Base-by-base conservation (phyloP, 1,140 invertebrate genomes). In the Probaryconus sp. region DNA sequence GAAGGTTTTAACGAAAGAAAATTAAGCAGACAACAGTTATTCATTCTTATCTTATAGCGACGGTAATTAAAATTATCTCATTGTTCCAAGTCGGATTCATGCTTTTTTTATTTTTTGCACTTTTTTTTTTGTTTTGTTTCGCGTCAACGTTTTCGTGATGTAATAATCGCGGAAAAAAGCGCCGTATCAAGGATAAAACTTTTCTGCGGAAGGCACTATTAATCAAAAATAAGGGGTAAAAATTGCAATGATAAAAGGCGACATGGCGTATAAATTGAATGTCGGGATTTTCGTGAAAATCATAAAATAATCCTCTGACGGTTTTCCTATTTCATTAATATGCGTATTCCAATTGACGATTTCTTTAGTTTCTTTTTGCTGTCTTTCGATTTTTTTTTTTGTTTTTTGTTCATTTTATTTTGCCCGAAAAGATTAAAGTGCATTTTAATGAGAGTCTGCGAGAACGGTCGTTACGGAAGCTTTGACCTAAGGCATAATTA, bases 51-150 rank as follows among this genome's bases (percentile, higher is more conserved):
- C 72, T 76, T 61, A 67, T 70, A 65, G 55, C 61, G 38, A 70
- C 48, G 61, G 73, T 76, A 76, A 76, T 76, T 76, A 70, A 76
- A 71, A 76, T 76, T 61, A 76, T 76, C 67, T 71, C 65, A 71
- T 78, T 78, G 76, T 78, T 78, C 43, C 35, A 28, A 55, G 63
- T 67, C 63, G 47, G 65, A 70, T 53, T 10, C 31, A 53, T 48
- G 35, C 56, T 69, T 63, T 72, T 68, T 64, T 64, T 51, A 48
- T 69, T 69, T 31, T 48, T 51, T 1, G 14, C 40, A 40, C 42
- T 64, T 51, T 33, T 53, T 50, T 5, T 2, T 0, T 18, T 20
- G 4, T 11, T 63, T 48, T 30, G 20, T 53, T 69, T 67, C 11
- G 11, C 31, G 63, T 69, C 60, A 56, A 63, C 71, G 50, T 56